Percentiles rank a stretch among this genome's conserved stretches.
Conservation (phyloP, 35 echinoderm and acorn worm genomes). For the Apostichopus californicus region DNA sequence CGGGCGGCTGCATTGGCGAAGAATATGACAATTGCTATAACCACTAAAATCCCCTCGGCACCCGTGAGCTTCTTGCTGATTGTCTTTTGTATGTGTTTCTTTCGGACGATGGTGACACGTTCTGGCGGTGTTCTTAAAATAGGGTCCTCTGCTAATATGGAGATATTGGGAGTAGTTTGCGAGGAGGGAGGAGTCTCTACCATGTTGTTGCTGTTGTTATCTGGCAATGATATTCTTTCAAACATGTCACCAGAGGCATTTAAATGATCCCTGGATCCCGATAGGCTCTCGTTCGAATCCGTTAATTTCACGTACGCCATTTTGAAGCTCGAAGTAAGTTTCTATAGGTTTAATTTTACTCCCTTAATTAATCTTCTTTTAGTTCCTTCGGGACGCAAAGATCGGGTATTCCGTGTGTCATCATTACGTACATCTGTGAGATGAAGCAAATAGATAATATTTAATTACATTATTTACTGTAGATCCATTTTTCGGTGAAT, state of each 20-base stretch:
- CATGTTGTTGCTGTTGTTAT: neutral
- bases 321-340: neutral
- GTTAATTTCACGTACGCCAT: conserved; percentile 44
- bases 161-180: neutral
- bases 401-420: too few species aligned
- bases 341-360: too few species aligned
- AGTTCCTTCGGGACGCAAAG: too few species aligned
- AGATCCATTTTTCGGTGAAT: too few species aligned
- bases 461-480: too few species aligned
- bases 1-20: conserved; percentile 33
- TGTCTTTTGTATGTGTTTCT: conserved; percentile 18
- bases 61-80: conserved; percentile 15
- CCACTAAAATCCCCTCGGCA: neutral
- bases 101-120: conserved; percentile 20
- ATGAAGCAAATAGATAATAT: too few species aligned
- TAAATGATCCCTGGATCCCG: conserved; percentile 21
- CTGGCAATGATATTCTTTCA: conserved; percentile 26
- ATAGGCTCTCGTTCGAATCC: conserved; percentile 11
- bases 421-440: too few species aligned
- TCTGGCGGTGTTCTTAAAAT: conserved; percentile 37
- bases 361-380: too few species aligned
- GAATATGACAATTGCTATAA: conserved; percentile 14
- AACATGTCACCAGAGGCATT: conserved; percentile 8
- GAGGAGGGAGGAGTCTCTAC: neutral
- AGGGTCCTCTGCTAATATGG: conserved; percentile 9